A percentile compares a stretch with the other conserved stretches of the same genome.
Conservation (phyloP, 2,797 vertebrate species). For the Carcharodon carcharias region DNA sequence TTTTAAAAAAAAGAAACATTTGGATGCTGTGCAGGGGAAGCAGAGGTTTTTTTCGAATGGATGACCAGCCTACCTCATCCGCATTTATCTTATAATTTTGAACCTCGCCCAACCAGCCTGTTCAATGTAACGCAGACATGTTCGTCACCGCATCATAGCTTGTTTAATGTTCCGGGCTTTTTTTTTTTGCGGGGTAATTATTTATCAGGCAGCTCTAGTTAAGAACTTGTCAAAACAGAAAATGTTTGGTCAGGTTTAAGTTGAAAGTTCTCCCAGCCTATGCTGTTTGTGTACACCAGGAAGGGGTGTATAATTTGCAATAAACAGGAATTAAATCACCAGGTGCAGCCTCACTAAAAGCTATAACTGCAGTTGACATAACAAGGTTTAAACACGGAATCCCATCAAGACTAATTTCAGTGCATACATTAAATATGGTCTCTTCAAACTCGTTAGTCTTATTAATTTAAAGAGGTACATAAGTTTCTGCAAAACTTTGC, state of each 20-base stretch:
- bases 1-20: not conserved
- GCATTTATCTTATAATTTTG: not conserved
- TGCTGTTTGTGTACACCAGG: constrained; percentile 14
- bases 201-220: not conserved
- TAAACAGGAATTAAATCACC: constrained; percentile 20
- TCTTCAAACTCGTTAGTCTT: not conserved
- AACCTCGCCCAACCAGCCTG: not conserved
- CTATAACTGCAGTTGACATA: constrained; percentile 30
- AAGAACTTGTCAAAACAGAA: not conserved
- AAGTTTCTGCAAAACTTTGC: not conserved
- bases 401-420: not conserved
- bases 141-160: no score
- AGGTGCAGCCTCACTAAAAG: constrained; percentile 3
- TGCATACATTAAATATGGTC: not conserved
- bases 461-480: not conserved
- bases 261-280: not conserved
- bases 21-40: not conserved
- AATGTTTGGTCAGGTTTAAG: not conserved
- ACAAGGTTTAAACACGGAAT: constrained; percentile 1
- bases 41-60: not conserved
- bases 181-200: not conserved
- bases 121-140: not conserved
- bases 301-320: not conserved
- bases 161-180: not conserved
- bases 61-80: not conserved